Evolutionary conservation across 2,113 vertebrate species (phyloP), one percentile per base, ranked within the genome.

Genomic region (Xiphias gladius): DNA sequence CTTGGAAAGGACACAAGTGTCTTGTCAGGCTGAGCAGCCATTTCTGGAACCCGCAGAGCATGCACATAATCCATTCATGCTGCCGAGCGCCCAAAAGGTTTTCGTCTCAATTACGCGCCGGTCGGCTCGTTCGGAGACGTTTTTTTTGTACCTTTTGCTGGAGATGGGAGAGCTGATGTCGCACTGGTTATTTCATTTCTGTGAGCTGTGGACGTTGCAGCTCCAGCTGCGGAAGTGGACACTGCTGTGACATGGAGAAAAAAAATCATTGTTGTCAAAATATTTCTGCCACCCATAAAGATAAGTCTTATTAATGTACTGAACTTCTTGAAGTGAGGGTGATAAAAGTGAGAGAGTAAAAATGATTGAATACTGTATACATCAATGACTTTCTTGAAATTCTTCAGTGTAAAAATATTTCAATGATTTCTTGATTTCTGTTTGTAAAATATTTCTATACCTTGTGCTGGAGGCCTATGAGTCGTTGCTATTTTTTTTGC

Each of bases 91-190:
- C 74, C 32, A 43, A 48, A 57, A 5, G n/a, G 17, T 62, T 67
- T 43, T 9, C 26, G 43, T n/a, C 1, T 43, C 35, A 32, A 64
- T 32, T 8, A 7, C 30, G 50, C 37, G n/a, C 41, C 13, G 48
- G 52, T 17, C 3, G 3, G 22, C 19, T 26, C 7, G 59, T 48
- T 39, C 7, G 11, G 39, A 79, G 30, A 37, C 7, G 8, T 5
- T 50, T 39, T 76, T 22, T 64, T 39, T 80, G 73, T 89, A 91
- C 80, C 86, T 89, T 0, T n/a, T 50, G 22, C 0, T 71, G 76
- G 69, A 19, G 81, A 13, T 22, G 83, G 67, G 66, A 20, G 37
- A 17, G 71, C 12, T 41, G 67, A 5, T 62, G 80, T 57, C 28
- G 54, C 8, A 7, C 55, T 71, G 54, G 41, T 32, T 86, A 83